Percentiles rank a stretch among this genome's conserved stretches.
These are phyloP conservation scores for Anas acuta DNA, from an alignment of 2,797 vertebrate genomes.

Conservation along the genomic window DNA sequence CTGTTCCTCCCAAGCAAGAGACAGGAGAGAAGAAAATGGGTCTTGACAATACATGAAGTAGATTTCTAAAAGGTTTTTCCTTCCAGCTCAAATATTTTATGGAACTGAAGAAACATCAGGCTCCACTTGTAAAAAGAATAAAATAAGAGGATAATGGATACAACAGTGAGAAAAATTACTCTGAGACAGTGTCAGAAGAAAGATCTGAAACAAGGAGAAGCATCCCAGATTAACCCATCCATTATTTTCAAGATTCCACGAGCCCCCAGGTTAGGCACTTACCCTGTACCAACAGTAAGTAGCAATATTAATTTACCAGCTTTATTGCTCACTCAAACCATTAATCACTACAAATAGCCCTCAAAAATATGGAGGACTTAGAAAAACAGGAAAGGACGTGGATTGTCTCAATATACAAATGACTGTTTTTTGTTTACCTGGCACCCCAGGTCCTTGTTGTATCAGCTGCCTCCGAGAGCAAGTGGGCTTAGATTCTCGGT, in stretches of 20 bases:
- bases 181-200: slow-evolving; percentile 21
- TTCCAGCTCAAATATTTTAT: slow-evolving; percentile 57
- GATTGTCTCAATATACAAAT: neutral
- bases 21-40: slow-evolving; percentile 16
- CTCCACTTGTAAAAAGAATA: slow-evolving; percentile 26
- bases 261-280: neutral
- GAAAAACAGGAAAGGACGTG: neutral
- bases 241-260: neutral
- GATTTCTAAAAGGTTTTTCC: slow-evolving; percentile 45
- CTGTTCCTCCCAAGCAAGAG: slow-evolving; percentile 6
- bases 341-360: neutral
- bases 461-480: slow-evolving; percentile 9
- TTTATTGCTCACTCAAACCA: slow-evolving; percentile 11
- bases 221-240: neutral
- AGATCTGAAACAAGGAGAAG: neutral
- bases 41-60: slow-evolving; percentile 30
- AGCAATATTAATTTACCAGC: slow-evolving; percentile 6
- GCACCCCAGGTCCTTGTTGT: slow-evolving; percentile 22
- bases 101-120: slow-evolving; percentile 21
- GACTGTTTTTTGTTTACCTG: slow-evolving; percentile 21
- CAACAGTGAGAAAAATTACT: slow-evolving; percentile 26
- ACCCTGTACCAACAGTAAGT: neutral
- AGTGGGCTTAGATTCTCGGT: slow-evolving; percentile 17
- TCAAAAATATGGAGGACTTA: neutral
- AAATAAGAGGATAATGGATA: slow-evolving; percentile 26